Conservation (phyloP, 1,140 invertebrate genomes). For the Latrodectus geometricus region DNA sequence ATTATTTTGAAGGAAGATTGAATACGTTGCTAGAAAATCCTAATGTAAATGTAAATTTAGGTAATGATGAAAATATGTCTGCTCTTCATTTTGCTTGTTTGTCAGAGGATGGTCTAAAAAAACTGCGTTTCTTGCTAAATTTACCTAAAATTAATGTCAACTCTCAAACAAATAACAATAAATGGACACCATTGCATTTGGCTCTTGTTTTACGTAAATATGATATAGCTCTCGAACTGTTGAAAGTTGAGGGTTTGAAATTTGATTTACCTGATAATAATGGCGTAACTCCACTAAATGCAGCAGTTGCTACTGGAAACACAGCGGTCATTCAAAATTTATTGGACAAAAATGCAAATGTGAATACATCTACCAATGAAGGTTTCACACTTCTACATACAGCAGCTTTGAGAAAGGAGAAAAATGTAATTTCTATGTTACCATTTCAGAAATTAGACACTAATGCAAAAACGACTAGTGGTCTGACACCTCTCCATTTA, state of each 20-base stretch:
- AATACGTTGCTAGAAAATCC: neutral
- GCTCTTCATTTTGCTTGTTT: no score
- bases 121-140: neutral
- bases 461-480: neutral
- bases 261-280: no score
- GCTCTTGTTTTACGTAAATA: neutral
- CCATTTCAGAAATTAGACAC: no score
- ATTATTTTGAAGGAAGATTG: no score
- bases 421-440: no score
- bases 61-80: no score
- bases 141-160: no score
- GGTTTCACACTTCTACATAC: neutral
- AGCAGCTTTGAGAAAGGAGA: neutral
- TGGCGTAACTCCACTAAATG: neutral
- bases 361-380: neutral
- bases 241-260: no score
- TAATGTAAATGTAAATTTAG: conserved; percentile 6
- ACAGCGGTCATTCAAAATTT: neutral
- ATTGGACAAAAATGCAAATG: neutral
- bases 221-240: no score
- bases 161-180: no score
- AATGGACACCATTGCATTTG: conserved; percentile 13
- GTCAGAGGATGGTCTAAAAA: no score
- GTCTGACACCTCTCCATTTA: conserved; percentile 6
- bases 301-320: neutral